Evolutionary conservation across 1,140 invertebrate genomes (phyloP), one percentile per base, ranked within the genome.

Genomic region (Calephelis virginiensis): DNA sequence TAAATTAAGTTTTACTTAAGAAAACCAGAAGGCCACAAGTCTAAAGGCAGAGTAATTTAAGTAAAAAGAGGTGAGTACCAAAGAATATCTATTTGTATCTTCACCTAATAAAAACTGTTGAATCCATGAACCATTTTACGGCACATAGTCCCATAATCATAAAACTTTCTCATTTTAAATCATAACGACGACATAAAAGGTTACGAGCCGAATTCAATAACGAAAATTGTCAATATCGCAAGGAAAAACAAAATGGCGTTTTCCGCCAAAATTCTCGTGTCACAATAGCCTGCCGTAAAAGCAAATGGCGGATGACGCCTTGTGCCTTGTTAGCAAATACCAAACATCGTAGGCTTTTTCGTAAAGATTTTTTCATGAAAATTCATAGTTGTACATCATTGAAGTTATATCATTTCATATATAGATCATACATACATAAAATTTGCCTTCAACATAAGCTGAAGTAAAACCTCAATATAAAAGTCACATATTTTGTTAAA

Each of bases 281-380:
- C 28, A 59, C 53, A 59, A 59, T 59, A 37, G 53, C 53, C 53
- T 59, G 37, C 53, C 53, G 53, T 59, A 59, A 59, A 59, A 59
- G 53, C 53, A 59, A 59, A 59, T 59, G 53, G 53, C 53, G 53
- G 37, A 59, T 59, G 53, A 59, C 53, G 28, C 53, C 50, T 56
- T 56, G 50, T 28, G 50, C 50, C 50, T 56, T 56, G 50, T 56
- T 56, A 56, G 17, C 50, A 56, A 56, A 17, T 56, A 14, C 50
- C 12, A 14, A 56, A 56, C 17, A 56, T 56, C 17, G 14, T 28
- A 56, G 17, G 50, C 50, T 14, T 9, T 56, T 13, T 56, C 50
- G 17, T 56, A 56, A 37, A 56, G 50, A 28, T 56, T 56, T 53
- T 56, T 37, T 28, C 28, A 37, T 56, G 50, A 56, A 56, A 56